Evolutionary conservation across 2,888 invertebrate genomes (phyloP).

Genomic region (Phragmatobia fuliginosa): DNA sequence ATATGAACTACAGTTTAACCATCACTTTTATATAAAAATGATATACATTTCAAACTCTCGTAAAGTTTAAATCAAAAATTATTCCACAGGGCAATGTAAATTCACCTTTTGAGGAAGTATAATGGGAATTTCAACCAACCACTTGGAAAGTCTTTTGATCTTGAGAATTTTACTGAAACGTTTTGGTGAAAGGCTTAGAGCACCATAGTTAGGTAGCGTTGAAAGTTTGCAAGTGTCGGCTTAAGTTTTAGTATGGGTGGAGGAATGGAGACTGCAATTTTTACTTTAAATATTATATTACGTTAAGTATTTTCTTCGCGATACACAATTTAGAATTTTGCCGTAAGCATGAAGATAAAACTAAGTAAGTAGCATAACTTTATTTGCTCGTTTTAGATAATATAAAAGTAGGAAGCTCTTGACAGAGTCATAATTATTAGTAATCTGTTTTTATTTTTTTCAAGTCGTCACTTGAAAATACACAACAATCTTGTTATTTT

Average conservation of each 20-base stretch:
- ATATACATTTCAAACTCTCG: constrained; percentile 37
- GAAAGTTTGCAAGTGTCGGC: constrained; percentile 57
- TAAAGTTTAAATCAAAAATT: constrained; percentile 63
- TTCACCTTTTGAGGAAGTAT: constrained; percentile 74
- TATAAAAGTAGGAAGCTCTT: background rate
- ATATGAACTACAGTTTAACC: constrained; percentile 50
- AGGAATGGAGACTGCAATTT: constrained; percentile 21
- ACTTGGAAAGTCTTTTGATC: constrained; percentile 79
- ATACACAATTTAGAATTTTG: background rate
- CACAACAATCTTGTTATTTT: no score
- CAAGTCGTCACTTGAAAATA: no score
- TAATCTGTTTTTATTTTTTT: background rate
- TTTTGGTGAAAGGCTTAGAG: constrained; percentile 64
- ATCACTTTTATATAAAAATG: constrained; percentile 45
- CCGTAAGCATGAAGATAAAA: background rate
- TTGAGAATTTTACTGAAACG: constrained; percentile 72
- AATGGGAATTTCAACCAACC: constrained; percentile 80
- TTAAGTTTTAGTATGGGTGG: constrained; percentile 52
- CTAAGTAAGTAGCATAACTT: background rate
- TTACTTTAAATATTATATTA: constrained; percentile 13
- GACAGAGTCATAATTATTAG: background rate
- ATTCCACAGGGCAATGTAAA: constrained; percentile 66
- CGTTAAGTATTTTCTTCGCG: background rate
- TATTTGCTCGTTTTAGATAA: background rate
- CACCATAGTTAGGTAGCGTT: constrained; percentile 52